Conservation (phyloP, 2,888 invertebrate species). For the Calliopum simillimum region DNA sequence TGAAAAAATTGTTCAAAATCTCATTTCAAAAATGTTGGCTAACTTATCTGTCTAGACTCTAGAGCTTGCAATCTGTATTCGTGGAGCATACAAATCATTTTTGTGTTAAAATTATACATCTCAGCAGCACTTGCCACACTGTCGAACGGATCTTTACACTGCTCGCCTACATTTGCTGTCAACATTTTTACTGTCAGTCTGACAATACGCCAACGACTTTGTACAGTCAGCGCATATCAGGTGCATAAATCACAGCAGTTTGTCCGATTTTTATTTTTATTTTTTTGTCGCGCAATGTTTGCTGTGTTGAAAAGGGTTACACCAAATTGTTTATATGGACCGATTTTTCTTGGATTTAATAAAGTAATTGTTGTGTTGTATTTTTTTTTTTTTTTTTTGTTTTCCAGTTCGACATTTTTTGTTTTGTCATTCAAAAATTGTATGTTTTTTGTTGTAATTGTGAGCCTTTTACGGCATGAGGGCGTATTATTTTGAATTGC, state of each 20-base stretch:
- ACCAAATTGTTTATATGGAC: slow-evolving; percentile 27
- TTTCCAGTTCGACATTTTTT: no score
- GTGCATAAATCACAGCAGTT: slow-evolving; percentile 55
- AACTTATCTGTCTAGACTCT: no score
- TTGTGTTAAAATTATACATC: no score
- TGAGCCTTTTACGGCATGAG: slow-evolving; percentile 34
- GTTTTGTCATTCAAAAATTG: neutral
- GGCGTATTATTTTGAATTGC: slow-evolving; percentile 27
- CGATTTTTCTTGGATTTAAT: slow-evolving; percentile 43
- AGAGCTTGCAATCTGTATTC: no score
- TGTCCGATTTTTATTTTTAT: neutral
- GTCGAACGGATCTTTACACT: neutral
- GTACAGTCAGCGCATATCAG: slow-evolving; percentile 31
- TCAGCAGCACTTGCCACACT: no score
- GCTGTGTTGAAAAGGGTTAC: slow-evolving; percentile 4
- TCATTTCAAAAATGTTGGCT: no score
- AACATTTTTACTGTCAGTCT: slow-evolving; percentile 16
- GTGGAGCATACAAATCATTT: no score
- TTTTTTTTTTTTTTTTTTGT: no score
- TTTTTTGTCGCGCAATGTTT: neutral
- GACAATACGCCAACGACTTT: slow-evolving; percentile 12
- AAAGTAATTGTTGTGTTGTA: slow-evolving; percentile 55
- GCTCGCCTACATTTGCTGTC: slow-evolving; percentile 11
- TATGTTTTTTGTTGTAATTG: neutral
- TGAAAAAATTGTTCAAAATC: no score